Evolutionary conservation across 2,113 vertebrate species (phyloP), one percentile per base, ranked within the genome.

Genomic region (Nerophis ophidion): DNA sequence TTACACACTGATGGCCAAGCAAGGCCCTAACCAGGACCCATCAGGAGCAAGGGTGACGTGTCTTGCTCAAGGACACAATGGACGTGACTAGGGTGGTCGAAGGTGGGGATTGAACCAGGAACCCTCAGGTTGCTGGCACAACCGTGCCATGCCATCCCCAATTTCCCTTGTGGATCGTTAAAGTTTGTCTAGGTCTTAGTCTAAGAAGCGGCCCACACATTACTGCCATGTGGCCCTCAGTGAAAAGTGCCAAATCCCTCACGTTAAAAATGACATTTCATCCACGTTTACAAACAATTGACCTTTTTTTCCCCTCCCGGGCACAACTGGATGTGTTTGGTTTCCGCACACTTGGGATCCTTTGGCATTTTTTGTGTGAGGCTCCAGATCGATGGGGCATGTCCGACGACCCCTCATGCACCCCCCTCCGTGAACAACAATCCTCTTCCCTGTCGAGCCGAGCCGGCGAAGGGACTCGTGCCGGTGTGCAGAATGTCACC

Each of bases 401-500:
- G 59, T 68, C 79, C 62, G 40, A 48, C 53, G 42, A n/a, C 14
- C 53, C 53, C 11, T n/a, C n/a, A n/a, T n/a, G 3, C 26, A 26
- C 26, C 26, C 26, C 26, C 26, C 26, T n/a, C 1, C 26, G 53
- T 7, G 33, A 68, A 64, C 60, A 74, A 50, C 58, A 77, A 73
- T 75, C 69, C 62, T 73, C 56, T 79, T 74, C 68, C 48, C 64
- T 46, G 64, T 60, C 0, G 57, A 67, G 66, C 60, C 45, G 58
- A 72, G 68, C 71, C 40, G 8, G 26, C 26, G 26, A 26, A 1
- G 57, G 75, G 63, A 66, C 8, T 15, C 8, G 33, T 13, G 74
- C 65, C 65, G 65, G 72, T 70, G 60, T 61, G 48, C 57, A 71
- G 65, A 75, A 61, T 71, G 79, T 66, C 81, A 75, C 63, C 63